These are phyloP conservation scores for Lymantria monacha DNA, from an alignment of 2,888 invertebrate genomes.

Conservation along the genomic window DNA sequence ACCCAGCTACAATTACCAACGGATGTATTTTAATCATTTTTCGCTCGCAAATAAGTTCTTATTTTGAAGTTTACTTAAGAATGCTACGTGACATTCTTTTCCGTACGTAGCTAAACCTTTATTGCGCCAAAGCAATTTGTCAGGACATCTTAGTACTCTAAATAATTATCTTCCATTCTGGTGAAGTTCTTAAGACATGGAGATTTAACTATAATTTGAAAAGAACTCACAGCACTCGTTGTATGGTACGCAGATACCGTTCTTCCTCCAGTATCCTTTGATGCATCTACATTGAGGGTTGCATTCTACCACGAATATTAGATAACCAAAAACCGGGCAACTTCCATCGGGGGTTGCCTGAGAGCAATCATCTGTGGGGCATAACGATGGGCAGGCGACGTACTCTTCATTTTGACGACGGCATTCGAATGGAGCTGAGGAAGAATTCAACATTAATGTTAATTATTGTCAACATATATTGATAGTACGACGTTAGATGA, in stretches of 20 bases:
- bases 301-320: slow-evolving; percentile 20
- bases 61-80: no score
- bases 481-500: not conserved
- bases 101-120: no score
- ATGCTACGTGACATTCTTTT: no score
- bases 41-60: no score
- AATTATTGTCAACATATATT: no score
- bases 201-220: no score
- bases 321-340: slow-evolving; percentile 24
- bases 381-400: slow-evolving; percentile 40
- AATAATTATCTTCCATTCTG: no score
- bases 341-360: slow-evolving; percentile 34
- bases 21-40: no score
- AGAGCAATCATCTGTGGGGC: slow-evolving; percentile 45
- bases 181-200: no score
- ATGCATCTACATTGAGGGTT: slow-evolving; percentile 46
- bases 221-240: slow-evolving; percentile 20
- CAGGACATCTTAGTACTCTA: no score
- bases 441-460: not conserved
- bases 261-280: slow-evolving; percentile 39
- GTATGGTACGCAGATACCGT: slow-evolving; percentile 44
- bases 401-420: slow-evolving; percentile 36
- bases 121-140: no score
- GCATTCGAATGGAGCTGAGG: slow-evolving; percentile 47
- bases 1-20: no score